Conservation (phyloP, 2,797 vertebrate species). For the Euthynnus affinis region DNA sequence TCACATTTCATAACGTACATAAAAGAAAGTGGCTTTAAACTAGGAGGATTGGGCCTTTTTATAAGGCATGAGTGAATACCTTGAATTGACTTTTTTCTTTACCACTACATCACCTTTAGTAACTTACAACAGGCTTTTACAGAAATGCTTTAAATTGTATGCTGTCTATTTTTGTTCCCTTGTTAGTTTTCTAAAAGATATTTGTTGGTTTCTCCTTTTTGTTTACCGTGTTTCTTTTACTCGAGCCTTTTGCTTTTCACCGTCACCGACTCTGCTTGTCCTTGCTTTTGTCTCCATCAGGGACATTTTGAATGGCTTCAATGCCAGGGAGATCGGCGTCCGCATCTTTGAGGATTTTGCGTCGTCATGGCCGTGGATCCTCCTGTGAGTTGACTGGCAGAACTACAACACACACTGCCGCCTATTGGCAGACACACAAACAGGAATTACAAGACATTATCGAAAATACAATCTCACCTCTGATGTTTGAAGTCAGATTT, state of each 20-base stretch:
- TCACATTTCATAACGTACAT: too few relatives aligned
- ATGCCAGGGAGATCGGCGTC: conserved; percentile 83
- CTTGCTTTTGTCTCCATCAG: conserved; percentile 62
- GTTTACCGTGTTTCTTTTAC: not conserved
- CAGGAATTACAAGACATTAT: not conserved
- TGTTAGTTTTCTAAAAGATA: not conserved
- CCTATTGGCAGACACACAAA: conserved; percentile 37
- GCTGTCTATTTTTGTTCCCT: not conserved
- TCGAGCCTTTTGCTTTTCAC: not conserved
- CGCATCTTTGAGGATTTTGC: conserved; percentile 94
- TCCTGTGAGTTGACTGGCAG: conserved; percentile 87
- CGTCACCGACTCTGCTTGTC: not conserved
- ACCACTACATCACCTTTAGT: conserved; percentile 11
- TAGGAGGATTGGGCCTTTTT: too few relatives aligned
- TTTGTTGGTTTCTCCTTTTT: not conserved
- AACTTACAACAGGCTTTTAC: not conserved
- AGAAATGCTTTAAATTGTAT: not conserved
- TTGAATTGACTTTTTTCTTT: conserved; percentile 15
- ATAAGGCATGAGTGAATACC: too few relatives aligned
- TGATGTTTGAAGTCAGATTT: not conserved
- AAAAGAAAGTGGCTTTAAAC: too few relatives aligned
- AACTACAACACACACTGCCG: conserved; percentile 24
- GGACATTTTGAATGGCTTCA: conserved; percentile 79
- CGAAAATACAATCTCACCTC: too few relatives aligned
- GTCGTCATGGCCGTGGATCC: conserved; percentile 92